Base-by-base conservation (phyloP, 2,797 vertebrate species). In the Sebastolobus altivelis region DNA sequence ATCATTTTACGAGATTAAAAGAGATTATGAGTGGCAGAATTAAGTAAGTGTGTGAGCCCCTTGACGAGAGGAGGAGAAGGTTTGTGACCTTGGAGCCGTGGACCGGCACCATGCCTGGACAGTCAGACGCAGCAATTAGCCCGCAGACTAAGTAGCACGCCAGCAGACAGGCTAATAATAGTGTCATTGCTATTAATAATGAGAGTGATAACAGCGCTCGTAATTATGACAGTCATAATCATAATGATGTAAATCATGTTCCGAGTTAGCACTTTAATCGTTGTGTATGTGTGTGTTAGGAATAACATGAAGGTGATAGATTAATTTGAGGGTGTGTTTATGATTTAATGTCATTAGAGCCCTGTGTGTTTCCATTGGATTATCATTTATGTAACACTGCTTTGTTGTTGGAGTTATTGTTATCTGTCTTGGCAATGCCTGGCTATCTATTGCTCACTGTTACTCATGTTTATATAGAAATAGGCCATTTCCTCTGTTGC, bases 11-110 rank as follows among this genome's bases (percentile, higher is more conserved):
- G 92, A 96, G 96, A 97, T 97, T 96, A 95, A 95, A 95, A 88
- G 94, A 95, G 95, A 96, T 95, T 95, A 95, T 95, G 91, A 96
- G 95, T 95, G 96, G 90, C 89, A 90, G 95, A 96, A 92, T 93
- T 88, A 96, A 96, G 94, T 94, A 95, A 95, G 93, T 94, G 94
- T 92, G 81, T 82, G 91, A 84, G 92, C 93, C 86, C 81, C 87
- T 81, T 81, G 87, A 86, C 40, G 49, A 82, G 79, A 89, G 89
- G 87, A 91, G 83, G 88, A 88, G 88, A 84, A 80, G 85, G 87
- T 89, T 84, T 60, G 59, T 91, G 90, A 92, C 94, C 94, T 93
- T 81, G 76, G 85, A 80, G 79, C 82, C 76, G 76, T 79, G 80
- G 90, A 88, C 85, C 80, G 18, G 84, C 87, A 87, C 86, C 87